A percentile compares a stretch with the other conserved stretches of the same genome.
Evolutionary conservation across 2,113 vertebrate species (phyloP).

Genomic region (Notarius lentiginosus): DNA sequence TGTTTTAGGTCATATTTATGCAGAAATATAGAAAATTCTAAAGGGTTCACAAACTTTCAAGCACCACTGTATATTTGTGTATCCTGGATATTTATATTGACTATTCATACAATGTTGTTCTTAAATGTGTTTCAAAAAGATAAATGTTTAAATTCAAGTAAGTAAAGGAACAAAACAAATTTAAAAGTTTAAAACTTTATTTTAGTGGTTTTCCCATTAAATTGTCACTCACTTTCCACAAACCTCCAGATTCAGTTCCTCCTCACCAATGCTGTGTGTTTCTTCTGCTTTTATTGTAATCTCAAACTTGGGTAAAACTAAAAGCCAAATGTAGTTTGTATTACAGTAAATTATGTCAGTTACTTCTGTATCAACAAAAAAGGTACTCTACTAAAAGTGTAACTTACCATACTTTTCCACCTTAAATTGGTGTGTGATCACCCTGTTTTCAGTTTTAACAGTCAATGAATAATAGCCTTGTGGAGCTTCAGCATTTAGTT

Average conservation of each 20-base stretch:
- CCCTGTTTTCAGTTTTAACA: not conserved
- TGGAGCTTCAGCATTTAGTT: constrained; percentile 66
- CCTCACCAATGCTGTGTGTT: constrained; percentile 47
- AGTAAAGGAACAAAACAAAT: not conserved
- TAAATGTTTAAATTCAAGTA: not conserved
- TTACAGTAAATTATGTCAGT: not conserved
- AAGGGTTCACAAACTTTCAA: too few relatives aligned
- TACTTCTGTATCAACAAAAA: not conserved
- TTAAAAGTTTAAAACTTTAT: not conserved
- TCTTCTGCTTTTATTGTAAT: constrained; percentile 43
- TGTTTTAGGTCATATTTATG: too few relatives aligned
- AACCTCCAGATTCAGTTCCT: constrained; percentile 50
- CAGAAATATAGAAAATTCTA: too few relatives aligned
- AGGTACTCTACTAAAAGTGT: not conserved
- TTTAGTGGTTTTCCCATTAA: not conserved
- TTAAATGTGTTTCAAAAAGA: not conserved
- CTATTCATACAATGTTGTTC: not conserved
- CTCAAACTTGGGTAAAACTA: constrained; percentile 72
- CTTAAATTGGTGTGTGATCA: constrained; percentile 54
- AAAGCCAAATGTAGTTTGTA: not conserved
- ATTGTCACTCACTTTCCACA: constrained; percentile 65
- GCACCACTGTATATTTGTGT: not conserved
- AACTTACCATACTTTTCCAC: constrained; percentile 71
- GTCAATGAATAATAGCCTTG: constrained; percentile 59
- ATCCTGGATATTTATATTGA: not conserved